A percentile compares a stretch with the other conserved stretches of the same genome.
Evolutionary conservation across 2,113 vertebrate genomes (phyloP).

Genomic region (pig (Sus scrofa)): T2T-Sscrofa CM000819.6:81639501-81640000

Average conservation of each 20-base stretch:
- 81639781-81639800: background rate
- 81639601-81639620: too few relatives aligned
- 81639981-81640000: conserved; percentile 17
- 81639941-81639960: conserved; percentile 47
- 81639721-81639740: too few relatives aligned
- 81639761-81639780: background rate
- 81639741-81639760: background rate
- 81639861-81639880: conserved; percentile 51
- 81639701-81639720: too few relatives aligned
- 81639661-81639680: too few relatives aligned
- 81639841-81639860: conserved; percentile 30
- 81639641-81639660: too few relatives aligned
- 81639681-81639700: too few relatives aligned
- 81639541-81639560: too few relatives aligned
- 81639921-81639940: conserved; percentile 38
- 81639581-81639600: too few relatives aligned
- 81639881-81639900: conserved; percentile 26
- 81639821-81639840: background rate
- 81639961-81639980: conserved; percentile 48
- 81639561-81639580: too few relatives aligned
- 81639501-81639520: too few relatives aligned
- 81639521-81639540: too few relatives aligned
- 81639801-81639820: background rate
- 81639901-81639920: background rate
- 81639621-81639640: too few relatives aligned